Conservation (phyloP, 2,888 invertebrate species). For the Cephus nigrinus region DNA sequence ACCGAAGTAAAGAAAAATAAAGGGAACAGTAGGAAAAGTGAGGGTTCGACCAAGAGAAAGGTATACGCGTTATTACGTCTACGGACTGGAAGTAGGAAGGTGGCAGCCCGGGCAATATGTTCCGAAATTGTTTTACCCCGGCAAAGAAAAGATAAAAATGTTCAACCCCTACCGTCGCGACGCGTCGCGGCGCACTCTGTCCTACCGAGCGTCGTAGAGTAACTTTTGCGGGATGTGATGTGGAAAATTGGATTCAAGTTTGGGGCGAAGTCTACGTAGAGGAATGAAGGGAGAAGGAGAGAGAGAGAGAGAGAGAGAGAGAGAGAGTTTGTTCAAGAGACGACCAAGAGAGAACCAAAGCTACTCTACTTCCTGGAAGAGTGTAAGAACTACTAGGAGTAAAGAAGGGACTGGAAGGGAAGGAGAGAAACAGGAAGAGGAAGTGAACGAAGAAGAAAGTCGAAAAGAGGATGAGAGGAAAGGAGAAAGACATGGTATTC, state of each 20-base stretch:
- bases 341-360: conserved; percentile 11
- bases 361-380: conserved; percentile 1
- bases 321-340: not conserved
- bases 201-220: conserved; percentile 42
- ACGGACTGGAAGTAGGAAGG: conserved; percentile 30
- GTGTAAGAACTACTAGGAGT: conserved; percentile 9
- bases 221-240: conserved; percentile 61
- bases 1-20: not conserved
- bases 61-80: conserved; percentile 51
- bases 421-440: conserved; percentile 7
- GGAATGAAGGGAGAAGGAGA: conserved; percentile 11
- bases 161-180: conserved; percentile 21
- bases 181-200: conserved; percentile 41
- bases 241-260: conserved; percentile 62
- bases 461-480: conserved; percentile 31
- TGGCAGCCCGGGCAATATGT: conserved; percentile 48
- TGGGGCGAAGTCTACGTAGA: conserved; percentile 37
- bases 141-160: conserved; percentile 48
- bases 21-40: not conserved
- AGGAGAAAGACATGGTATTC: conserved; percentile 31
- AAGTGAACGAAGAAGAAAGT: conserved; percentile 15
- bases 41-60: not conserved
- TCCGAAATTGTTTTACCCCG: conserved; percentile 57
- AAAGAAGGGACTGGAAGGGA: conserved; percentile 6
- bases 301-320: not conserved